Percentiles rank a stretch among this genome's conserved stretches.
phyloP scores from a whole-genome alignment of 2,888 invertebrate species.

The Xestia sexstrigata region DNA sequence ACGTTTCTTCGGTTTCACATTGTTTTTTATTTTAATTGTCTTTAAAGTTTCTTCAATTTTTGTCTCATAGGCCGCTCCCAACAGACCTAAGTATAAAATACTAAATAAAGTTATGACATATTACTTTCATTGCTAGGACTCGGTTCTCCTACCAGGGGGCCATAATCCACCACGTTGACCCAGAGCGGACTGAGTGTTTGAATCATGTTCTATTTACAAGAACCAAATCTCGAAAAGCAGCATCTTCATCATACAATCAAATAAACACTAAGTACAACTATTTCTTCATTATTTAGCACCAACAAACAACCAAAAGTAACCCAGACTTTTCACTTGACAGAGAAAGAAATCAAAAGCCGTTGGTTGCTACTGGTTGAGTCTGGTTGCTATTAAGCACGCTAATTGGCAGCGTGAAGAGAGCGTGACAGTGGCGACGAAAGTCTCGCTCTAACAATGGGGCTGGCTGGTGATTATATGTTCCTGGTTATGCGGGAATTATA shows the following conservation, averaged over 20 bases:
- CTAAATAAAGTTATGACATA: neutral
- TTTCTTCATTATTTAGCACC: neutral
- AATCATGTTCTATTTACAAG: neutral
- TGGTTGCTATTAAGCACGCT: constrained; percentile 75
- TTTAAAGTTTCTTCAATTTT: neutral
- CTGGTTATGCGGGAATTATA: constrained; percentile 27
- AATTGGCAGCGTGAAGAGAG: constrained; percentile 82
- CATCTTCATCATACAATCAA: neutral
- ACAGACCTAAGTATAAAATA: neutral
- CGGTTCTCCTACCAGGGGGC: neutral
- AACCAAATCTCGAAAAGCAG: neutral
- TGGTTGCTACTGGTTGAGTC: constrained; percentile 44
- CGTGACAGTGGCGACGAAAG: constrained; percentile 75
- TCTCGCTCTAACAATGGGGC: constrained; percentile 55
- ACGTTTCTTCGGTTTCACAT: constrained; percentile 7
- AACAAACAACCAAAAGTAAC: constrained; percentile 14
- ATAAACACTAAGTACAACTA: neutral
- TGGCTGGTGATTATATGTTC: constrained; percentile 38
- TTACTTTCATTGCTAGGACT: neutral
- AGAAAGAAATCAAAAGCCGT: constrained; percentile 64
- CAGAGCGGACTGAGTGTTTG: neutral
- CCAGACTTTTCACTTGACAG: constrained; percentile 56
- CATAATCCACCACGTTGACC: neutral
- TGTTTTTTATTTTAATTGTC: constrained; percentile 28
- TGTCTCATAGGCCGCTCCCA: neutral